These are phyloP conservation scores for Cossypha dichroa DNA, from an alignment of 2,797 vertebrate genomes.

Conservation along the genomic window DNA sequence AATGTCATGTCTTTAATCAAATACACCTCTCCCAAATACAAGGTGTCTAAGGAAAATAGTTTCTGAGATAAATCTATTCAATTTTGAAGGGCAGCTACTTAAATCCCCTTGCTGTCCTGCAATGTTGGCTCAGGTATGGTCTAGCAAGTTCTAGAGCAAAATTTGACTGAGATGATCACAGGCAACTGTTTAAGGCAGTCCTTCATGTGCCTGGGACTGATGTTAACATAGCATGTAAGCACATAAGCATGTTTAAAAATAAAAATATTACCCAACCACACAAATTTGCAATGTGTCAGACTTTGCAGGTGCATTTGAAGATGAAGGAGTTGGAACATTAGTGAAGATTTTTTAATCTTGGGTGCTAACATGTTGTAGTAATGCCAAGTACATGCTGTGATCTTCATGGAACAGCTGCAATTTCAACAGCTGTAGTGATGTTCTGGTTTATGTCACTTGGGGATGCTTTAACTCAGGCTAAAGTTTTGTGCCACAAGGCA, in stretches of 20 bases:
- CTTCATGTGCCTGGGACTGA: background rate
- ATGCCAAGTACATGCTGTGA: conserved; percentile 13
- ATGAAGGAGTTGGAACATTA: background rate
- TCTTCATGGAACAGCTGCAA: conserved; percentile 8
- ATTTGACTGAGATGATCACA: background rate
- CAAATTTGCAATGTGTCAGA: background rate
- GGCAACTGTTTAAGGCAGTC: background rate
- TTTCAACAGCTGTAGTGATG: conserved; percentile 10
- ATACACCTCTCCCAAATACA: background rate
- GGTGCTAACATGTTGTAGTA: background rate
- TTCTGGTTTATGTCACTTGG: background rate
- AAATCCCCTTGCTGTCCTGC: background rate
- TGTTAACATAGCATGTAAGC: background rate
- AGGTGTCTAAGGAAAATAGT: background rate
- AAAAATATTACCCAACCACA: background rate
- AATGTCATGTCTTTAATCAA: background rate
- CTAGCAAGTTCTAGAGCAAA: background rate
- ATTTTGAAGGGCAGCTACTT: background rate
- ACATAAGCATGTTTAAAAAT: background rate
- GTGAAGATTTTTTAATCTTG: background rate
- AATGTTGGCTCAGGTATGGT: background rate
- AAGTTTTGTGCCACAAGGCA: background rate
- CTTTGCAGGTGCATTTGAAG: background rate
- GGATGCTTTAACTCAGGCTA: background rate
- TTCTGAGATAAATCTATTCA: background rate